Evolutionary conservation across 2,888 invertebrate genomes (phyloP), one percentile per base, ranked within the genome.

Genomic region (Druceiella hillmani): DNA sequence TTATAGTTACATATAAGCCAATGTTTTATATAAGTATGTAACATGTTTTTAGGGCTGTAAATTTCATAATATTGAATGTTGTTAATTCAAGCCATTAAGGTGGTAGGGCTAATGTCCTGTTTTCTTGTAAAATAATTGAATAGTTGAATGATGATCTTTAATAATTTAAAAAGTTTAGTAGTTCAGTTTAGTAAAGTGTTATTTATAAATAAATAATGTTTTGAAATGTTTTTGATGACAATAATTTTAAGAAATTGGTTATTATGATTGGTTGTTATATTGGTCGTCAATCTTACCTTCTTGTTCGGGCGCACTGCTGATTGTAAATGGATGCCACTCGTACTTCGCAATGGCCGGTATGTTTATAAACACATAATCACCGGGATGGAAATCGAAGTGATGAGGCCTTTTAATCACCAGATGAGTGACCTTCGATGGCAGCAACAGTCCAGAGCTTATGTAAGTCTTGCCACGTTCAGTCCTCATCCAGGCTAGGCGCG

Each of bases 291-390:
- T 10, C 3, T 49, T 53, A 83, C 89, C 87, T 71, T 87, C 85
- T 58, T 91, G 86, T 60, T 95, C 94, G 0, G 95, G 95, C 4
- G 94, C 92, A 52, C 92, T 92, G 67, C 93, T 94, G 48, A 95
- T 87, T 2, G 95, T 95, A 55, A 97, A 94, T 0, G 95, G 94
- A 75, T 95, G 95, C 94, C 94, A 95, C 64, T 97, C 95, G 54
- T 90, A 90, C 39, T 81, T 80, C 1, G 95, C 93, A 42, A 95
- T 91, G 4, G 81, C 81, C 0, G 95, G 95, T 35, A 97, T 85
- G 55, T 92, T 90, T 0, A 94, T 85, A 56, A 91, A 95, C 22
- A 93, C 81, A 58, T 94, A 95, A 66, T 95, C 95, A 0, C 95
- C 95, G 0, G 95, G 90, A 55, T 84, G 83, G 62, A 87, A 95